Conservation (phyloP, 1,140 invertebrate genomes). For the Oryctes rhinoceros region DNA sequence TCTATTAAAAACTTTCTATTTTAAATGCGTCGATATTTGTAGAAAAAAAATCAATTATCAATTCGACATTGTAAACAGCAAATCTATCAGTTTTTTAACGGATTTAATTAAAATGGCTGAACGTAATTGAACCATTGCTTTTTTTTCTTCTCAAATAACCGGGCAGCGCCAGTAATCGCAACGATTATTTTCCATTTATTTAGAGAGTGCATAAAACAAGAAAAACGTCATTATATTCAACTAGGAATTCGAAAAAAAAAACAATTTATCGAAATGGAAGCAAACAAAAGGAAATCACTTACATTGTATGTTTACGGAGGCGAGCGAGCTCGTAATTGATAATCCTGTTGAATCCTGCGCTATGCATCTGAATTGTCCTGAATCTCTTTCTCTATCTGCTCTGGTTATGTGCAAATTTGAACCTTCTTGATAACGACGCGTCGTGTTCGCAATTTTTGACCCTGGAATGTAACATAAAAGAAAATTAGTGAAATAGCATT, state of each 20-base stretch:
- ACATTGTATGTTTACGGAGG: conserved; percentile 69
- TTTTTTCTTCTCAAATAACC: background rate
- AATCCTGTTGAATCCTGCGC: conserved; percentile 66
- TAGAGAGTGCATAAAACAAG: conserved; percentile 6
- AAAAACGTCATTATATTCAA: background rate
- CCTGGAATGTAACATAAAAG: conserved; percentile 47
- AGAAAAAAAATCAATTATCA: conserved; percentile 12
- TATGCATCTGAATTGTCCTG: conserved; percentile 69
- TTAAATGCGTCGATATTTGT: too few relatives aligned
- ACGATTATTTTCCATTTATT: conserved; percentile 18
- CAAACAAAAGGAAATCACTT: conserved; percentile 59
- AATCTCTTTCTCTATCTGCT: conserved; percentile 65
- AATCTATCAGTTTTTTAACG: background rate
- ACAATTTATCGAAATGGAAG: background rate
- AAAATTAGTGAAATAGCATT: background rate
- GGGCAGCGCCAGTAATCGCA: background rate
- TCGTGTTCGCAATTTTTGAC: conserved; percentile 65
- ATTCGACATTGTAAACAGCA: background rate
- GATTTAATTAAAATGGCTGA: conserved; percentile 25
- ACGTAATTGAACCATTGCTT: background rate
- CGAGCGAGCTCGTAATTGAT: conserved; percentile 66
- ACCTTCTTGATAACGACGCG: conserved; percentile 67
- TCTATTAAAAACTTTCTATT: too few relatives aligned
- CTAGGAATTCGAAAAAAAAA: conserved; percentile 2
- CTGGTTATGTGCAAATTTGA: conserved; percentile 67